Evolutionary conservation across 2,797 vertebrate species (phyloP).

Genomic region (Catamblyrhynchus diadema): DNA sequence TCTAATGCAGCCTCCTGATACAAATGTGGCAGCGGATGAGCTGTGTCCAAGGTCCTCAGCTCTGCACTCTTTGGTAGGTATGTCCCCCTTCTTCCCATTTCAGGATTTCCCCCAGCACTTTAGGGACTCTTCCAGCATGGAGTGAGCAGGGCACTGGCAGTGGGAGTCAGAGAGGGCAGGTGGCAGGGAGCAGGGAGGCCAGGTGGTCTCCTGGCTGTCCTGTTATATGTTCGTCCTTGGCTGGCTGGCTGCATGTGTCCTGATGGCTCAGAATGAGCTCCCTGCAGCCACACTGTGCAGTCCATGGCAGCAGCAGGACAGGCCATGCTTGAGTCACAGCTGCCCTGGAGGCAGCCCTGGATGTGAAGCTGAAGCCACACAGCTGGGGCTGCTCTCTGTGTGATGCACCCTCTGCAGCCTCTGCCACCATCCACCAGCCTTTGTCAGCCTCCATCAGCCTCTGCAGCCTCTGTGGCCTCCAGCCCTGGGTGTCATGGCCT

Average conservation of each 20-base stretch:
- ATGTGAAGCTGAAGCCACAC: fast-evolving
- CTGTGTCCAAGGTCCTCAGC: neutral
- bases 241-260: neutral
- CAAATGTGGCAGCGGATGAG: neutral
- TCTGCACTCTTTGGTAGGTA: neutral
- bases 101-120: neutral
- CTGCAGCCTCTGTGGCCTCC: neutral
- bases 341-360: neutral
- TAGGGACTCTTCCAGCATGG: neutral
- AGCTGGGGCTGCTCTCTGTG: fast-evolving
- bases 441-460: neutral
- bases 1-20: neutral
- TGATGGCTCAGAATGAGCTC: neutral
- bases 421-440: neutral
- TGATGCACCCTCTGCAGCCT: neutral
- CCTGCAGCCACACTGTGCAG: neutral
- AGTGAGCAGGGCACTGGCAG: neutral
- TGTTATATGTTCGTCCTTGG: neutral
- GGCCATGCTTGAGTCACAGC: fast-evolving
- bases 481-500: fast-evolving
- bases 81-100: neutral
- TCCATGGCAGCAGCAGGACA: neutral
- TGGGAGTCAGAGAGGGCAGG: neutral
- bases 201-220: neutral
- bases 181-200: neutral